These are phyloP conservation scores for Gandaritis pyraliata DNA, from an alignment of 2,888 invertebrate genomes.

Conservation along the genomic window DNA sequence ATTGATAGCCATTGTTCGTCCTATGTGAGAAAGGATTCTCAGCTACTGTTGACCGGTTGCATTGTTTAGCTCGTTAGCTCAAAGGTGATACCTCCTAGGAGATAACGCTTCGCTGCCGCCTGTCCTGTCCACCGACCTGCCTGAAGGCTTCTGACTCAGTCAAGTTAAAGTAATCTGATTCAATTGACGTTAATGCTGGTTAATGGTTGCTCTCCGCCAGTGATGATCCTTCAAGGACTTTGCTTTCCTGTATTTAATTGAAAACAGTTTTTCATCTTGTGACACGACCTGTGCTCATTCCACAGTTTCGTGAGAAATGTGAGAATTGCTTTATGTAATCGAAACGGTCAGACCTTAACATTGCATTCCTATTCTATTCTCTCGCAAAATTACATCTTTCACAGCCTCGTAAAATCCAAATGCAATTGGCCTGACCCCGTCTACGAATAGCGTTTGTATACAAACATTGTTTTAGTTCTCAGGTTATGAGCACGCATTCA, in stretches of 20 bases:
- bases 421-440: conserved; percentile 38
- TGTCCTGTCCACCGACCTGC: conserved; percentile 9
- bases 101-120: conserved; percentile 24
- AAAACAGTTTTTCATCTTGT: conserved; percentile 8
- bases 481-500: conserved; percentile 64
- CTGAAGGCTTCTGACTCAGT: conserved; percentile 28
- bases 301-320: neutral
- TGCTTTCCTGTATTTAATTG: conserved; percentile 15
- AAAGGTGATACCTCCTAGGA: conserved; percentile 55
- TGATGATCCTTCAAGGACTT: conserved; percentile 25
- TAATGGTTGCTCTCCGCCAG: conserved; percentile 25
- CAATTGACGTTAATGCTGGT: conserved; percentile 39
- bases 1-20: conserved; percentile 69
- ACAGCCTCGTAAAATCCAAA: conserved; percentile 34
- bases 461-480: conserved; percentile 73
- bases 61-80: conserved; percentile 60
- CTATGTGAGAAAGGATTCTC: conserved; percentile 56
- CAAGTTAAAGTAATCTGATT: conserved; percentile 30
- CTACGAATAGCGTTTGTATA: conserved; percentile 60
- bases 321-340: conserved; percentile 9
- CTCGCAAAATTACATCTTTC: conserved; percentile 32
- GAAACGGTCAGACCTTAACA: conserved; percentile 18
- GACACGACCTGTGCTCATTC: neutral
- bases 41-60: conserved; percentile 56
- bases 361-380: conserved; percentile 27